Conservation (phyloP, 2,113 vertebrate genomes). For the Neodon shergylaensis region DNA sequence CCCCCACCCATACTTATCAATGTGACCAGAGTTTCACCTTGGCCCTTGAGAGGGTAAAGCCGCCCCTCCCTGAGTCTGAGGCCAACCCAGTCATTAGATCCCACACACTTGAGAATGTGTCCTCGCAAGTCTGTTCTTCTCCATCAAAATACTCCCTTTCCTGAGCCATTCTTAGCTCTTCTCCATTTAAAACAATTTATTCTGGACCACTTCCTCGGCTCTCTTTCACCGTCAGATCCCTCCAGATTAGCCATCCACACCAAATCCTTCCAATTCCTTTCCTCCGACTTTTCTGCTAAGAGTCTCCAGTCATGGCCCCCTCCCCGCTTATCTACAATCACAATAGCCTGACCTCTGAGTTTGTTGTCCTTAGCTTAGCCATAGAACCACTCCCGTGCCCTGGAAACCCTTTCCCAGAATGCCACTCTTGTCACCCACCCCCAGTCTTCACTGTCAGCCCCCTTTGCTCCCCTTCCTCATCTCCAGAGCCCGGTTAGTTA, state of each 20-base stretch:
- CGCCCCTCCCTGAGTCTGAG: neutral
- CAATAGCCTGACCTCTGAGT: neutral
- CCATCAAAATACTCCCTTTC: neutral
- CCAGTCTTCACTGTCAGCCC: neutral
- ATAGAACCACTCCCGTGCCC: too few species aligned
- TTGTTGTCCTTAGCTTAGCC: neutral
- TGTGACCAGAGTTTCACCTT: neutral
- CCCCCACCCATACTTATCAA: neutral
- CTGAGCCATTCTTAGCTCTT: neutral
- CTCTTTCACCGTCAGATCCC: neutral
- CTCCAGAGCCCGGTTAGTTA: neutral
- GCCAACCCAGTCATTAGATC: neutral
- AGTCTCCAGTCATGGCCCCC: fast-evolving
- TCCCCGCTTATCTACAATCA: neutral
- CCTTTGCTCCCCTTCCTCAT: neutral
- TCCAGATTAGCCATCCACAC: neutral
- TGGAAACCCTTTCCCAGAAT: neutral
- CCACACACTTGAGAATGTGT: neutral
- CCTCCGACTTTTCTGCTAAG: neutral
- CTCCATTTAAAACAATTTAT: neutral
- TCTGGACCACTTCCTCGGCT: neutral
- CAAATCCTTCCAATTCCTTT: neutral
- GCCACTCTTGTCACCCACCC: neutral
- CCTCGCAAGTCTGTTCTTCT: neutral
- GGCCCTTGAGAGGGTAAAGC: neutral